A percentile compares a stretch with the other conserved stretches of the same genome.
phyloP scores from a whole-genome alignment of 2,797 vertebrate genomes.

The Leptatherina wallacei region DNA sequence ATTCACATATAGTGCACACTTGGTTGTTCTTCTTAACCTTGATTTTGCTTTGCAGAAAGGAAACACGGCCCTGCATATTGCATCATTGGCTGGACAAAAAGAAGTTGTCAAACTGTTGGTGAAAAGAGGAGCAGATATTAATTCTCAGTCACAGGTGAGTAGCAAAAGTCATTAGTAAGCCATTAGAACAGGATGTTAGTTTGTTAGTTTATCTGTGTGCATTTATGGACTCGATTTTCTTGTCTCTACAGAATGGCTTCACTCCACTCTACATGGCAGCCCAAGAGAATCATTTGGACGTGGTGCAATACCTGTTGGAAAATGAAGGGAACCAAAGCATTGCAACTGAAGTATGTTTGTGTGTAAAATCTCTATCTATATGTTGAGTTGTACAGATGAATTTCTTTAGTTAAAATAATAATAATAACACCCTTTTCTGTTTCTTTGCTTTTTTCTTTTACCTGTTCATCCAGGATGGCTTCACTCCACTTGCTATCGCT shows the following conservation, averaged over 20 bases:
- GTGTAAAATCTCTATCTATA: background rate
- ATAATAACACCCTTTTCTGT: background rate
- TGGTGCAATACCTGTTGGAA: conserved; percentile 94
- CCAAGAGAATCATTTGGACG: conserved; percentile 96
- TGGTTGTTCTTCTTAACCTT: background rate
- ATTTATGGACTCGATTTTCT: background rate
- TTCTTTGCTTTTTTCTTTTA: too few relatives aligned
- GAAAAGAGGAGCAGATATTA: conserved; percentile 93
- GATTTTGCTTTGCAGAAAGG: conserved; percentile 88
- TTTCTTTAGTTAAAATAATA: background rate
- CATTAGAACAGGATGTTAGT: background rate
- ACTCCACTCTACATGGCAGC: conserved; percentile 98
- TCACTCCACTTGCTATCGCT: conserved; percentile 94
- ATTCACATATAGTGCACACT: background rate
- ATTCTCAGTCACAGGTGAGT: conserved; percentile 94
- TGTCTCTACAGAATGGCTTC: conserved; percentile 91
- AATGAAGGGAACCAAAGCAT: conserved; percentile 98
- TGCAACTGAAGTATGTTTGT: conserved; percentile 90
- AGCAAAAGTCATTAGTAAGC: background rate
- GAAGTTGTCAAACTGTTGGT: conserved; percentile 92
- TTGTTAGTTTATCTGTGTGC: background rate
- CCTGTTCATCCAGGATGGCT: conserved; percentile 86
- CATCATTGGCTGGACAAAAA: conserved; percentile 93
- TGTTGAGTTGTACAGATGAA: background rate
- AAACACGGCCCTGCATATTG: conserved; percentile 98